These are phyloP conservation scores for Lithosia quadra DNA, from an alignment of 2,888 invertebrate genomes.

Conservation along the genomic window DNA sequence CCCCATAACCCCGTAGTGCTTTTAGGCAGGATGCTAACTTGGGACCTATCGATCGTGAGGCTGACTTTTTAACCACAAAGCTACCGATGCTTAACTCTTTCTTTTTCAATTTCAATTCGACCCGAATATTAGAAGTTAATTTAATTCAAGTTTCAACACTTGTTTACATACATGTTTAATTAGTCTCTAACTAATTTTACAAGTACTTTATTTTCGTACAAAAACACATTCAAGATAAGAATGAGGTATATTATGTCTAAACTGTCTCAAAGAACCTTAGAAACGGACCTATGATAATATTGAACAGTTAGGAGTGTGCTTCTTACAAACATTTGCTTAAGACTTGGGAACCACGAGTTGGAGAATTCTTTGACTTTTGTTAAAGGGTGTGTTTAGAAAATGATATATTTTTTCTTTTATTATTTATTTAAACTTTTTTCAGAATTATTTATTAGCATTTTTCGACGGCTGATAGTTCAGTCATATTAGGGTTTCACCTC, in stretches of 20 bases:
- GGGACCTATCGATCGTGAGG: no score
- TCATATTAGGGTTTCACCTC: no score
- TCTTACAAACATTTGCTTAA: neutral
- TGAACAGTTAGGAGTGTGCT: constrained; percentile 4
- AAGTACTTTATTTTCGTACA: neutral
- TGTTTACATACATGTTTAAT: neutral
- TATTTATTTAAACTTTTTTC: no score
- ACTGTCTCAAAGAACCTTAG: neutral
- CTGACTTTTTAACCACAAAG: no score
- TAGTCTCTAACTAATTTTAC: neutral
- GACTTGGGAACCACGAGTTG: neutral
- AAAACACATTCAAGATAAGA: neutral
- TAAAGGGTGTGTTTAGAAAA: neutral
- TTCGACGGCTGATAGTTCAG: no score
- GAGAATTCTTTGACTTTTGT: neutral
- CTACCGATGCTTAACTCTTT: no score
- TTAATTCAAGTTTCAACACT: neutral
- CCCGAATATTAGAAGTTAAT: neutral
- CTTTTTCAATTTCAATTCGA: no score
- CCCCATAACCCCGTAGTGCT: no score
- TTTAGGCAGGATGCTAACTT: no score
- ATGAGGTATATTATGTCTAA: neutral
- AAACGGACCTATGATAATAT: constrained; percentile 10
- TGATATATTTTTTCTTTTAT: no score
- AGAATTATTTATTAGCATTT: no score